A percentile compares a stretch with the other conserved stretches of the same genome.
Evolutionary conservation across 2,113 vertebrate species (phyloP).

Genomic region (Spilogale gracilis): DNA sequence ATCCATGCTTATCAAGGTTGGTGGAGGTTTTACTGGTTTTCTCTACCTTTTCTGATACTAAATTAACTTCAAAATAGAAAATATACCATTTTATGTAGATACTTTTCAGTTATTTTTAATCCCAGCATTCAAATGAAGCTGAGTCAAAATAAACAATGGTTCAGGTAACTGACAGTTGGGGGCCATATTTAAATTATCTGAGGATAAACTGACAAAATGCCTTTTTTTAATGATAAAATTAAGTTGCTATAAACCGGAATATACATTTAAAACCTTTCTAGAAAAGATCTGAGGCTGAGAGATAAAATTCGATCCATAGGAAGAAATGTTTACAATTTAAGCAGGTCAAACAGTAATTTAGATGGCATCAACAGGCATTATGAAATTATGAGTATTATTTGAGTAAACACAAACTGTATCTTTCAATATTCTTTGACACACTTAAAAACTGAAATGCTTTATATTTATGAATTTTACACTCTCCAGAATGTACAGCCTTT

Average conservation of each 20-base stretch:
- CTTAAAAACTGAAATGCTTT: not conserved
- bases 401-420: conserved; percentile 52
- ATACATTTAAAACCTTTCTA: conserved; percentile 81
- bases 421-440: conserved; percentile 10
- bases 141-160: conserved; percentile 84
- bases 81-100: conserved; percentile 74
- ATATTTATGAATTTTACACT: conserved; percentile 22
- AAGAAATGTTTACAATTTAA: conserved; percentile 86
- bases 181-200: conserved; percentile 79
- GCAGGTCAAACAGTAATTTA: conserved; percentile 73
- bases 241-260: conserved; percentile 82
- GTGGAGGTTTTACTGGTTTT: conserved; percentile 49
- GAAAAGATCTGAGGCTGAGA: conserved; percentile 82
- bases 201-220: conserved; percentile 83
- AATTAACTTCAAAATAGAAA: conserved; percentile 70
- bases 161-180: conserved; percentile 79
- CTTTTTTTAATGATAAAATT: conserved; percentile 85
- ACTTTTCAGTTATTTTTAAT: conserved; percentile 82
- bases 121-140: conserved; percentile 78
- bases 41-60: conserved; percentile 59
- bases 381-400: conserved; percentile 46
- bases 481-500: not conserved
- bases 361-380: conserved; percentile 73
- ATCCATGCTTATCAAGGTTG: not conserved
- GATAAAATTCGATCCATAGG: conserved; percentile 78